A percentile compares a stretch with the other conserved stretches of the same genome.
Evolutionary conservation across 2,888 invertebrate species (phyloP).

Genomic region (Pogonocherus hispidulus): DNA sequence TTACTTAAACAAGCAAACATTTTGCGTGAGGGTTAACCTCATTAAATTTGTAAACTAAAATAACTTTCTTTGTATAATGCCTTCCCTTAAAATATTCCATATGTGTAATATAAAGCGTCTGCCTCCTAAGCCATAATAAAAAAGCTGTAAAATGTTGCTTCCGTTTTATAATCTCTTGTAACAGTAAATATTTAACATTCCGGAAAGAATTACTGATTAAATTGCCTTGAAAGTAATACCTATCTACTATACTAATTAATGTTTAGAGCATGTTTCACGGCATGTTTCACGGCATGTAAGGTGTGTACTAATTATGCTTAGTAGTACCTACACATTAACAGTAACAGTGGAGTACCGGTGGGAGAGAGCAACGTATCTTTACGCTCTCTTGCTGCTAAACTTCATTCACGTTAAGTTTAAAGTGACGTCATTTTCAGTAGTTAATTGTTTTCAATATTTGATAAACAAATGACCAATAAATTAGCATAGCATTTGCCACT

Average conservation of each 20-base stretch:
- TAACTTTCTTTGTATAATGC: slow-evolving; percentile 16
- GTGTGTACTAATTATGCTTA: neutral
- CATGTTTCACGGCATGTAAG: neutral
- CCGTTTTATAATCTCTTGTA: slow-evolving; percentile 6
- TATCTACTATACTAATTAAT: neutral
- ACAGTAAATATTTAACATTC: slow-evolving; percentile 16
- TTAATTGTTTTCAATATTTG: too few relatives aligned
- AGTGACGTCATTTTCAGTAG: too few relatives aligned
- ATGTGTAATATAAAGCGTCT: slow-evolving; percentile 14
- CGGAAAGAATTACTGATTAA: slow-evolving; percentile 6
- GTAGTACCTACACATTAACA: neutral
- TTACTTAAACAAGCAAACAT: slow-evolving; percentile 9
- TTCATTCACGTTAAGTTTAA: too few relatives aligned
- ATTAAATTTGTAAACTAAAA: slow-evolving; percentile 4
- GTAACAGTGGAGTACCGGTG: neutral
- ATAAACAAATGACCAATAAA: too few relatives aligned
- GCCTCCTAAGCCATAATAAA: slow-evolving; percentile 13
- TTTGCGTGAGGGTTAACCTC: slow-evolving; percentile 9
- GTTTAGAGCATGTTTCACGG: neutral
- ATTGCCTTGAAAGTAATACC: neutral
- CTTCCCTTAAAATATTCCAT: slow-evolving; percentile 1
- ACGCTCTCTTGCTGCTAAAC: too few relatives aligned
- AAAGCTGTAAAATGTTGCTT: slow-evolving; percentile 17
- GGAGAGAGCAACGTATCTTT: too few relatives aligned
- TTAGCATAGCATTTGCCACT: too few relatives aligned